Conservation (phyloP, 2,888 invertebrate species). For the Tenthredo scrophulariae region DNA sequence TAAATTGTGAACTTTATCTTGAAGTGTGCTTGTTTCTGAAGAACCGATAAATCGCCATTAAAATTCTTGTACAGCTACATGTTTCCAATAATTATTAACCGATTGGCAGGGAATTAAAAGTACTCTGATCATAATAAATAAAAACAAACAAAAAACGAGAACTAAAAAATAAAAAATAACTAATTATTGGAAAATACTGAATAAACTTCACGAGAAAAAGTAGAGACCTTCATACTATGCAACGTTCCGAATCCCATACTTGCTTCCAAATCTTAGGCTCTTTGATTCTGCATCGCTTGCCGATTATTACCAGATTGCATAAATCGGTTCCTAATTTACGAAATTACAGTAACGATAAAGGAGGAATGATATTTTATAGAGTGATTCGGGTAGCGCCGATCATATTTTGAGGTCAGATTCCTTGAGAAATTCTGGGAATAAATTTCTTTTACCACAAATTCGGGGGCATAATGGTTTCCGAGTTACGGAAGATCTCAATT, state of each 20-base stretch:
- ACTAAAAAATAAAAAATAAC: background rate
- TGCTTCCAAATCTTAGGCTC: background rate
- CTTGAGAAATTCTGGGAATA: too few species aligned
- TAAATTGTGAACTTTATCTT: background rate
- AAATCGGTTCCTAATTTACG: background rate
- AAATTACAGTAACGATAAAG: too few species aligned
- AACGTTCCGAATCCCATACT: background rate
- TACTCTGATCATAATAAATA: background rate
- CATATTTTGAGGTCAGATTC: too few species aligned
- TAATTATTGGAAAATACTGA: conserved; percentile 7
- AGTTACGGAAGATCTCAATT: too few species aligned
- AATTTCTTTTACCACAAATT: too few species aligned
- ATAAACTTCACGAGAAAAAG: background rate
- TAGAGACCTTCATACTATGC: background rate
- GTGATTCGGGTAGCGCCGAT: too few species aligned
- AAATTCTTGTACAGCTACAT: background rate
- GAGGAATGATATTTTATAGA: too few species aligned
- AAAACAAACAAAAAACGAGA: background rate
- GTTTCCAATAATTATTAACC: background rate
- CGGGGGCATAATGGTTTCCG: too few species aligned
- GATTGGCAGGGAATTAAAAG: background rate
- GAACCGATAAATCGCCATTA: background rate
- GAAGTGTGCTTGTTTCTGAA: background rate
- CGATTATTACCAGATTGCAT: background rate
- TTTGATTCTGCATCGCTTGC: background rate